Conservation (phyloP, 2,888 invertebrate genomes). For the Machimus rusticus region DNA sequence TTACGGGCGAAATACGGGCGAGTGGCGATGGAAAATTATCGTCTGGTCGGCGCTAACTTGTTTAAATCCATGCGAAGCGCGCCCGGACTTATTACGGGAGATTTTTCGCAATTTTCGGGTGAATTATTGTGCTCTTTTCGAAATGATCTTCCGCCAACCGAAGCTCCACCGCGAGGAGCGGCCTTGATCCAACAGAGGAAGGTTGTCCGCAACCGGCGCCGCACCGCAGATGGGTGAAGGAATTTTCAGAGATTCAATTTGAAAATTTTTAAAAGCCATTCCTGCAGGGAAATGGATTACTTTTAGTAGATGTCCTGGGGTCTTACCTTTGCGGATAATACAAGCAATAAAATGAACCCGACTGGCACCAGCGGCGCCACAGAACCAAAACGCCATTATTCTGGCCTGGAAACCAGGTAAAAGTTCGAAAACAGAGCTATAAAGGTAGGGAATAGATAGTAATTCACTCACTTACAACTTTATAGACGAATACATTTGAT, state of each 20-base stretch:
- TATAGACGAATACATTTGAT: not conserved
- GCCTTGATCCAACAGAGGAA: not conserved
- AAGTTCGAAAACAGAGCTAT: not conserved
- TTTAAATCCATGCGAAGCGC: not conserved
- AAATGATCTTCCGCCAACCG: not conserved
- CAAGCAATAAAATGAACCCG: not conserved
- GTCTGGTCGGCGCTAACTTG: not conserved
- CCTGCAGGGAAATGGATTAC: not conserved
- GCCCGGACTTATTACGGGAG: not conserved
- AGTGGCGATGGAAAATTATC: not conserved
- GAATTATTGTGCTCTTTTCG: not conserved
- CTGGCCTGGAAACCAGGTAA: not conserved
- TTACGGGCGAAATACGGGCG: slow-evolving; percentile 5
- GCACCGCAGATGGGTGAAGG: not conserved
- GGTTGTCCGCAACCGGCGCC: not conserved
- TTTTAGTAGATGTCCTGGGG: not conserved
- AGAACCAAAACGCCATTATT: not conserved
- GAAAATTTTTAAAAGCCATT: not conserved
- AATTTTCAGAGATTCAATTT: not conserved
- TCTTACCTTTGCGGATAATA: not conserved
- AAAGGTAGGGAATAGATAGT: not conserved
- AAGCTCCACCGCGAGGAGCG: not conserved
- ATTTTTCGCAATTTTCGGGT: not conserved
- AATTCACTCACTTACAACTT: not conserved
- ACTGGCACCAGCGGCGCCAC: not conserved